Evolutionary conservation across 2,113 vertebrate genomes (phyloP).

Genomic region (Nymphicus hollandicus): DNA sequence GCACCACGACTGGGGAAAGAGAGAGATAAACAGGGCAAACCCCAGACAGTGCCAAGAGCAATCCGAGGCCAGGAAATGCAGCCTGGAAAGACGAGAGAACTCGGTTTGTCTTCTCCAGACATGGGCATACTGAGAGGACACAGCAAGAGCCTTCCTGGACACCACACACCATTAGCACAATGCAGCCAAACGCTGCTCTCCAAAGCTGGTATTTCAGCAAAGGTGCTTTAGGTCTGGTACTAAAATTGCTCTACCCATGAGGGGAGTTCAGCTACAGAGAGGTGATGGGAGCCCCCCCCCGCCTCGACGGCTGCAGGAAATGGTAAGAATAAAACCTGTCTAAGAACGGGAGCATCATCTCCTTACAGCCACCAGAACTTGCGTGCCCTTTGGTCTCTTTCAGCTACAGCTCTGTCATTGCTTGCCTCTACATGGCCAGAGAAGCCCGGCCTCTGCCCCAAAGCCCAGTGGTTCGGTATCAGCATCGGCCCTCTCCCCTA

Average conservation of each 20-base stretch:
- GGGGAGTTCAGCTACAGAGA: neutral
- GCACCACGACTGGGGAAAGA: neutral
- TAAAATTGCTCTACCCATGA: neutral
- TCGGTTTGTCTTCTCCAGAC: neutral
- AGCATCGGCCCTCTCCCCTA: neutral
- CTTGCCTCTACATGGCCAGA: neutral
- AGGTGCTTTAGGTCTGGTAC: neutral
- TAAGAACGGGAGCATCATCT: neutral
- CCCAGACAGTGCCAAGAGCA: neutral
- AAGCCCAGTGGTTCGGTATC: rapidly evolving
- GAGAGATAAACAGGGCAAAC: neutral
- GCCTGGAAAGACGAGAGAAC: neutral
- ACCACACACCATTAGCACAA: neutral
- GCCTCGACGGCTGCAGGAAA: neutral
- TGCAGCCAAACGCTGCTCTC: neutral
- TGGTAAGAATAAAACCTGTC: neutral
- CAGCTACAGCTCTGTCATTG: neutral
- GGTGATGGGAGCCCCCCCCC: neutral
- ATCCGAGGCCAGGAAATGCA: neutral
- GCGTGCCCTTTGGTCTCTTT: neutral
- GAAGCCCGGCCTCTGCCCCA: neutral
- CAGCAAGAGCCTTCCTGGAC: neutral
- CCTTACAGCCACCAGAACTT: neutral
- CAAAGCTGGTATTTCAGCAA: neutral
- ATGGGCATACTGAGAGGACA: neutral